These are phyloP conservation scores for Parambassis ranga DNA, from an alignment of 2,797 vertebrate genomes.

Conservation along the genomic window DNA sequence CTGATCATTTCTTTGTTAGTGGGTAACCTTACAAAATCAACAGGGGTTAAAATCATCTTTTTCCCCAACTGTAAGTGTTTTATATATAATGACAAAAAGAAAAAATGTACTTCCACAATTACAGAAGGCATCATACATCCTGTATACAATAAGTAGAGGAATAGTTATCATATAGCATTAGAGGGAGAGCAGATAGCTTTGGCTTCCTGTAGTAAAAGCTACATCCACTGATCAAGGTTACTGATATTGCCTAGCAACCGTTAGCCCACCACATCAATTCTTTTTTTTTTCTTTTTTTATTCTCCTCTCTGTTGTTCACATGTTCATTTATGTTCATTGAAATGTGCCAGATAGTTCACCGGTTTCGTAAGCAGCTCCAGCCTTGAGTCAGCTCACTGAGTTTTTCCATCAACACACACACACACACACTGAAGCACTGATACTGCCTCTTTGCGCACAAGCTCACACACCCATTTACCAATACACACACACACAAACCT, in stretches of 20 bases:
- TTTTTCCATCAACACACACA: constrained; percentile 56
- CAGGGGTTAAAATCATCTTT: neutral
- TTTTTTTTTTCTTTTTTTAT: neutral
- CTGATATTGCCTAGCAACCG: constrained; percentile 65
- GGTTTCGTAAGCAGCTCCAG: constrained; percentile 64
- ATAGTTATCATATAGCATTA: neutral
- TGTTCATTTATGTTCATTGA: constrained; percentile 79
- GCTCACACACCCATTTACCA: constrained; percentile 15
- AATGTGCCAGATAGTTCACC: constrained; percentile 75
- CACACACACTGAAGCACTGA: constrained; percentile 10
- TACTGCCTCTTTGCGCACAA: neutral
- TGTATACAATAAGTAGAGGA: neutral
- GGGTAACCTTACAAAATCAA: too few species aligned
- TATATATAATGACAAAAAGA: neutral
- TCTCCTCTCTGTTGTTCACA: constrained; percentile 42
- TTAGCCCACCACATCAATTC: constrained; percentile 26
- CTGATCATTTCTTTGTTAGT: too few species aligned
- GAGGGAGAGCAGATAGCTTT: constrained; percentile 2
- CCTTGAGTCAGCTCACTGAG: constrained; percentile 73
- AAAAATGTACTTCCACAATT: neutral
- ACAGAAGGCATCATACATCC: neutral
- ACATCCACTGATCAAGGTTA: constrained; percentile 41
- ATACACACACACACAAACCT: constrained; percentile 33
- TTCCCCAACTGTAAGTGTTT: neutral
- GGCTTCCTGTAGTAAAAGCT: constrained; percentile 36